Percentiles rank a stretch among this genome's conserved stretches.
Evolutionary conservation across 23 tunicate species (phyloP).

Genomic region (Styela clava): DNA sequence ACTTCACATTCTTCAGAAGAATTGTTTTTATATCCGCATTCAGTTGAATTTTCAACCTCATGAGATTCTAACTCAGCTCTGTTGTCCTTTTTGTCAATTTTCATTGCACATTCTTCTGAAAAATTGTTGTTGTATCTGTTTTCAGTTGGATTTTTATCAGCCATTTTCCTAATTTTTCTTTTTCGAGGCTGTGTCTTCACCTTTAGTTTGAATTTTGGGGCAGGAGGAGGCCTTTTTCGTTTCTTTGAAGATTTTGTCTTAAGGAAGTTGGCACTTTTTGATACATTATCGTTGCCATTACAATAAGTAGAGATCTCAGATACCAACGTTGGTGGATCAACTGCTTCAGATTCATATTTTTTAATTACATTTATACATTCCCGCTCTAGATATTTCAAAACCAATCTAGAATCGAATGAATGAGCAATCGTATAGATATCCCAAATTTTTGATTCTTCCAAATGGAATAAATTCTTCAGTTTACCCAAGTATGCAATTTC

Average conservation of each 20-base stretch:
- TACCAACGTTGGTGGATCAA: no score
- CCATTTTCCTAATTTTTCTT: no score
- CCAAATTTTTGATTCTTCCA: background rate
- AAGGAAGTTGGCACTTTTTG: no score
- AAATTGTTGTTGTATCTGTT: no score
- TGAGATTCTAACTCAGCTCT: background rate
- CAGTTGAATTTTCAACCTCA: background rate
- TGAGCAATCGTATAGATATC: background rate
- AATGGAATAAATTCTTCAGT: background rate
- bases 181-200: background rate
- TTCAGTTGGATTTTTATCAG: no score
- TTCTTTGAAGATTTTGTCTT: background rate
- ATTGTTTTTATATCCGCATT: no score
- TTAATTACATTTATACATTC: background rate
- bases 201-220: background rate
- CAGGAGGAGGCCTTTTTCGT: background rate
- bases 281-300: no score
- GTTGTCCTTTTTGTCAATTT: background rate
- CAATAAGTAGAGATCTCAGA: no score
- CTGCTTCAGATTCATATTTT: background rate
- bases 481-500: constrained; percentile 18
- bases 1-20: no score
- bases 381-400: constrained; percentile 10
- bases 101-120: no score
- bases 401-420: background rate